A percentile compares a stretch with the other conserved stretches of the same genome.
Conservation (phyloP, 92 coral and sea anemone genomes). For the Siderastrea radians region DNA sequence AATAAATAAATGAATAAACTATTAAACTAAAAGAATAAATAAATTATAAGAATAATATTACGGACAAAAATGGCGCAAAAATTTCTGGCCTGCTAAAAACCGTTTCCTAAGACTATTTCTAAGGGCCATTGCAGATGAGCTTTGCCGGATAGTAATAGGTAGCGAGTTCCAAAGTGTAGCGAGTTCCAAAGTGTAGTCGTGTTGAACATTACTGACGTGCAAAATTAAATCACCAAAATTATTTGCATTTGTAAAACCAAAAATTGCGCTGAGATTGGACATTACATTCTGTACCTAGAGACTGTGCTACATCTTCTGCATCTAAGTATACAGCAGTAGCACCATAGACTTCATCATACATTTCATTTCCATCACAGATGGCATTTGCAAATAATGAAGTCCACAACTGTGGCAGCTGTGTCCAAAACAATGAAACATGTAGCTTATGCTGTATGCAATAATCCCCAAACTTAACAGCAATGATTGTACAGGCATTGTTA, state of each 20-base stretch:
- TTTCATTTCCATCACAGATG: slow-evolving; percentile 57
- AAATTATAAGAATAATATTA: too few species aligned
- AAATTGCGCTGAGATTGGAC: slow-evolving; percentile 28
- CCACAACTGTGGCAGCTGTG: slow-evolving; percentile 58
- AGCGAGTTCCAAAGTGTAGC: too few species aligned
- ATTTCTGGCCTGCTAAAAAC: too few species aligned
- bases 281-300: slow-evolving; percentile 27
- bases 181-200: too few species aligned
- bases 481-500: slow-evolving; percentile 67
- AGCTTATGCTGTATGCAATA: slow-evolving; percentile 26
- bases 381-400: slow-evolving; percentile 25
- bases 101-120: too few species aligned
- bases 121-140: too few species aligned
- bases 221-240: slow-evolving; percentile 26
- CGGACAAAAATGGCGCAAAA: too few species aligned
- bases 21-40: too few species aligned
- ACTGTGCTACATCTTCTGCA: slow-evolving; percentile 59
- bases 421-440: slow-evolving; percentile 51
- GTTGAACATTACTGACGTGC: slow-evolving; percentile 22
- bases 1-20: too few species aligned
- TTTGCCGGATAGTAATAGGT: too few species aligned
- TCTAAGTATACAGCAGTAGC: slow-evolving; percentile 57
- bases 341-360: slow-evolving; percentile 49
- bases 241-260: slow-evolving; percentile 18
- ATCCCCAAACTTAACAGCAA: slow-evolving; percentile 49